phyloP scores from a whole-genome alignment of 2,113 vertebrate species.

The Myanophis thanlyinensis region DNA sequence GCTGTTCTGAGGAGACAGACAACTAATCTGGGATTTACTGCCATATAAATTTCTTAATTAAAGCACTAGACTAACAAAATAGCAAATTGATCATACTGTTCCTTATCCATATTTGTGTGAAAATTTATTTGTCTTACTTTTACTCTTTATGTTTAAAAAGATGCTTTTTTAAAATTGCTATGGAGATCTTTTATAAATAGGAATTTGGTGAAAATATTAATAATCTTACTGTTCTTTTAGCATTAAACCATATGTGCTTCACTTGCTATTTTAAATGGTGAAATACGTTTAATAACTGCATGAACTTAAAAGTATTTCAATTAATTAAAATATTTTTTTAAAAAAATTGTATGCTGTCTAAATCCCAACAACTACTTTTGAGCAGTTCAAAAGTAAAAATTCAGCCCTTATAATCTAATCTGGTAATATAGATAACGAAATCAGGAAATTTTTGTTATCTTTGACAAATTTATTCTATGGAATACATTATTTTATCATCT shows the following conservation, averaged over 20 bases:
- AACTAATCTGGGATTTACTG: background rate
- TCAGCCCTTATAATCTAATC: background rate
- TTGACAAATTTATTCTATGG: background rate
- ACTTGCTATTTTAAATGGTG: background rate
- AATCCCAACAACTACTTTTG: background rate
- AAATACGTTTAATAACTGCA: background rate
- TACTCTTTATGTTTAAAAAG: background rate
- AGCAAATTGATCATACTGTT: background rate
- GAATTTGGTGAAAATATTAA: background rate
- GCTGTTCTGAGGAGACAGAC: background rate
- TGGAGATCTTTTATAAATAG: background rate
- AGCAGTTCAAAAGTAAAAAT: background rate
- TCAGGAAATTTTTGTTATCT: background rate
- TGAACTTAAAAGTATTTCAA: background rate
- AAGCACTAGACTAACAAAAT: background rate
- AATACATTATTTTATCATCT: background rate
- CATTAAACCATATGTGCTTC: background rate
- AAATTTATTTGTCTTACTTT: background rate
- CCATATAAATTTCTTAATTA: background rate
- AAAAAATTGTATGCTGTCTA: background rate
- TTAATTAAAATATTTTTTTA: too few species aligned
- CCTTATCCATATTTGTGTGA: background rate
- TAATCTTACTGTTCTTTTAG: background rate
- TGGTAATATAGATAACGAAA: background rate
- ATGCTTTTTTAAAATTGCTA: background rate